These are phyloP conservation scores for Caloenas nicobarica DNA, from an alignment of 2,113 vertebrate genomes.

Conservation along the genomic window DNA sequence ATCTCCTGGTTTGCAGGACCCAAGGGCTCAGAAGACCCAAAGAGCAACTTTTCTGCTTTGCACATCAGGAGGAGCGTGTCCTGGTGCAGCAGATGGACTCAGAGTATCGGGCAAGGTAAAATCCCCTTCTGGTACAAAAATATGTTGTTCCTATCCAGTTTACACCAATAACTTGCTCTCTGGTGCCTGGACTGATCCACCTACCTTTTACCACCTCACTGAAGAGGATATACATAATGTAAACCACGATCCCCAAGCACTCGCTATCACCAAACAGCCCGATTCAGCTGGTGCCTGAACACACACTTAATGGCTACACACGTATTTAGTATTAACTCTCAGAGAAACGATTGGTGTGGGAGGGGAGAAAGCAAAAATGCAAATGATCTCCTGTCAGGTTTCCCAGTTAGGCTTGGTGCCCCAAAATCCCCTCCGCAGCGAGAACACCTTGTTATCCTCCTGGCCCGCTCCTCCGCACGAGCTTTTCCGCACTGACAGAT, in stretches of 20 bases:
- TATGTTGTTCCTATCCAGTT: neutral
- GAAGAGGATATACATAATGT: neutral
- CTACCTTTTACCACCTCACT: neutral
- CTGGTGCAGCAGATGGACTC: neutral
- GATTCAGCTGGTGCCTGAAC: neutral
- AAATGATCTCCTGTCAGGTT: neutral
- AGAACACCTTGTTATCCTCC: slow-evolving; percentile 3
- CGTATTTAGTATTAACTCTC: neutral
- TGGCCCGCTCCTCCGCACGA: neutral
- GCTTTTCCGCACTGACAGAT: slow-evolving; percentile 11
- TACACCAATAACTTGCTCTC: neutral
- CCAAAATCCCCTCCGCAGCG: neutral
- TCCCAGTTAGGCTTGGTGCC: neutral
- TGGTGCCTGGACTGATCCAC: neutral
- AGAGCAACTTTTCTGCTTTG: neutral
- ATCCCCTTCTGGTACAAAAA: neutral
- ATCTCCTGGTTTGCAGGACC: neutral
- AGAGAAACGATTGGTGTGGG: neutral
- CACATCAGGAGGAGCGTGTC: neutral
- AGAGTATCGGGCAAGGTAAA: neutral
- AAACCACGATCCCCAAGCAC: neutral
- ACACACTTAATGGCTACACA: accelerated
- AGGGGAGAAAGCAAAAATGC: neutral
- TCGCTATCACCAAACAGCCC: neutral
- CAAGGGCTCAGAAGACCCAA: neutral